These are phyloP conservation scores for Vesta saturnalis DNA, from an alignment of 2,888 invertebrate genomes.

Conservation along the genomic window DNA sequence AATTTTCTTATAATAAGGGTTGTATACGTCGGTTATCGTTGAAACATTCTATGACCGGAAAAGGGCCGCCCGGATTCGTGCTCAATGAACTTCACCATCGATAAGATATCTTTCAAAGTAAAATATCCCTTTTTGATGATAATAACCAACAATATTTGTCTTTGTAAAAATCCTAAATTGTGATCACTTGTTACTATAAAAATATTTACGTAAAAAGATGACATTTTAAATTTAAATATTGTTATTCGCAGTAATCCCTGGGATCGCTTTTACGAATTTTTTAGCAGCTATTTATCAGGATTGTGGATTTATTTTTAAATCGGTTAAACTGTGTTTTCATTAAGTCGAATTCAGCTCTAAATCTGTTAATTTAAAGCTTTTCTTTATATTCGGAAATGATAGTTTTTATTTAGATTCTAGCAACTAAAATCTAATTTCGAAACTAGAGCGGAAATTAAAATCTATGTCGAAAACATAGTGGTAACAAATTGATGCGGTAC, in stretches of 20 bases:
- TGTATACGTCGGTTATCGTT: neutral
- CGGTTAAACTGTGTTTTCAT: too few relatives aligned
- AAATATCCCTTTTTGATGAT: constrained; percentile 14
- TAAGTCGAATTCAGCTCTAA: too few relatives aligned
- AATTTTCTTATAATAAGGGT: neutral
- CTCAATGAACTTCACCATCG: constrained; percentile 39
- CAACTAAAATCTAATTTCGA: neutral
- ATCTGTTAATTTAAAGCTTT: neutral
- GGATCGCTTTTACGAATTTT: too few relatives aligned
- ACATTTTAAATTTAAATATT: too few relatives aligned
- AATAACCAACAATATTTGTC: neutral
- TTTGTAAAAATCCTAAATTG: neutral
- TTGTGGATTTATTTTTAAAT: too few relatives aligned
- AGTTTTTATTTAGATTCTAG: neutral
- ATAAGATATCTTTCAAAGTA: constrained; percentile 26
- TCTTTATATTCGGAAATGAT: neutral
- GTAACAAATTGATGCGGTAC: too few relatives aligned
- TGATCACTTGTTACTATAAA: too few relatives aligned
- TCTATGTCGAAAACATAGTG: too few relatives aligned
- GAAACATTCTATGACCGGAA: constrained; percentile 35
- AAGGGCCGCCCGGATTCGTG: constrained; percentile 41
- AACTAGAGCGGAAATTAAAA: neutral
- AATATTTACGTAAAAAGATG: too few relatives aligned
- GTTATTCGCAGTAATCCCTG: too few relatives aligned
- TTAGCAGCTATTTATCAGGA: too few relatives aligned